Evolutionary conservation across 1,140 invertebrate species (phyloP), one percentile per base, ranked within the genome.

Genomic region (Caenorhabditis elegans): DNA sequence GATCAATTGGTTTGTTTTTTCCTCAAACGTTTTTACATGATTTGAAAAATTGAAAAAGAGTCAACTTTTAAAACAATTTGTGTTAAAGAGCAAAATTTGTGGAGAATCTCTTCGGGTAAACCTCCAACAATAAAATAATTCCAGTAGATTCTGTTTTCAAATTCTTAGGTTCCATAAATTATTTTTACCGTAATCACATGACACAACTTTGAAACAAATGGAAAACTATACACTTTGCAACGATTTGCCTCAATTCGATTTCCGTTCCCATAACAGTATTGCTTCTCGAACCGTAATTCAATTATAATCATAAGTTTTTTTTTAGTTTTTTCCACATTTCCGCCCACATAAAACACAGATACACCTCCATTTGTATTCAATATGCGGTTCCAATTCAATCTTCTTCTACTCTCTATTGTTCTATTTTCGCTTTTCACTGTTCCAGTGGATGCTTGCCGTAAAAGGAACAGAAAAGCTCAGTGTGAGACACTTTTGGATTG

Each of bases 231-330:
- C n/a, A 70, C 60, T 22, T 34, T 43, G 60, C 36, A 43, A 39
- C 60, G 28, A 43, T 43, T 43, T 15, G 5, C 5, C 15, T 43
- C 28, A 34, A 15, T 28, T 15, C 15, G 10, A 34, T 60, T 60
- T 6, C 55, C 55, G 31, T 70, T 70, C 60, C 34, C 60, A 70
- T 22, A 2, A 10, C 4, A 24, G 10, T 22, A 10, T 70, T 31
- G n/a, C 39, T 22, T 22, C n/a, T 65, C 28, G 26, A 22, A 22
- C 17, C 53, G 13, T 60, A 60, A 60, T 60, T 70, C 34, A 70
- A 70, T 70, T 70, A 70, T 70, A 70, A 39, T 34, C 60, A 70
- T 70, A 70, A 70, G 34, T 39, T 70, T 39, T 19, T 34, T 31
- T 70, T 5, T 13, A 39, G 3, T 28, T n/a, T 4, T 13, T 15